phyloP scores from a whole-genome alignment of 2,113 vertebrate species.

The Xenus cinereus region DNA sequence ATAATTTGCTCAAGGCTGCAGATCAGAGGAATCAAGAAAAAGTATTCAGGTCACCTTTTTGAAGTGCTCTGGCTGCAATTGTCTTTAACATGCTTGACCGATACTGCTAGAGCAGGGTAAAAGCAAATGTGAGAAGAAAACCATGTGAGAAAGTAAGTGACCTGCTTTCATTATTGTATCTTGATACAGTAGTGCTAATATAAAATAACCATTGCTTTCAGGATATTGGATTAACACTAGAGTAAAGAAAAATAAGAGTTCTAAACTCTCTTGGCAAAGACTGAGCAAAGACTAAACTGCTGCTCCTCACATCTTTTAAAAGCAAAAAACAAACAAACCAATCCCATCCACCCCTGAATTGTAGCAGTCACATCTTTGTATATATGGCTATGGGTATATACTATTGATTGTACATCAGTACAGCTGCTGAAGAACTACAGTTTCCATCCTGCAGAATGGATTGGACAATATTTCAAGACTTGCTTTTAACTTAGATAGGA shows the following conservation, averaged over 20 bases:
- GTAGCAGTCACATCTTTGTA: neutral
- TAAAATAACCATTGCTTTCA: neutral
- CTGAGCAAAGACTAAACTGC: neutral
- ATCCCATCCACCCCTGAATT: rapidly evolving
- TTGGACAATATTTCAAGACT: neutral
- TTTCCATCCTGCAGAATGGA: neutral
- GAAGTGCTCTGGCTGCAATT: neutral
- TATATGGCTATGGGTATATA: too few species aligned
- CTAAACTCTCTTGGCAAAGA: neutral
- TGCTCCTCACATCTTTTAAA: neutral
- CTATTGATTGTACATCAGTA: neutral
- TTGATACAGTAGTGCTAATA: neutral
- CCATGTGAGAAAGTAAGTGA: neutral
- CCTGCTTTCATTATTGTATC: neutral
- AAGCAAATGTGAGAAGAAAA: neutral
- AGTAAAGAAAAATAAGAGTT: neutral
- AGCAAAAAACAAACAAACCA: neutral
- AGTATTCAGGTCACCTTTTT: neutral
- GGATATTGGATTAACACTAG: neutral
- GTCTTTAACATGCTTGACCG: neutral
- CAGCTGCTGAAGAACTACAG: neutral
- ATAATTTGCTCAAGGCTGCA: slow-evolving; percentile 6
- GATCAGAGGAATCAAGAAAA: neutral
- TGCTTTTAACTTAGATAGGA: neutral
- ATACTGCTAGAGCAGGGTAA: neutral